These are phyloP conservation scores for Helarctos malayanus DNA, from an alignment of 2,797 vertebrate species.

Conservation along the genomic window DNA sequence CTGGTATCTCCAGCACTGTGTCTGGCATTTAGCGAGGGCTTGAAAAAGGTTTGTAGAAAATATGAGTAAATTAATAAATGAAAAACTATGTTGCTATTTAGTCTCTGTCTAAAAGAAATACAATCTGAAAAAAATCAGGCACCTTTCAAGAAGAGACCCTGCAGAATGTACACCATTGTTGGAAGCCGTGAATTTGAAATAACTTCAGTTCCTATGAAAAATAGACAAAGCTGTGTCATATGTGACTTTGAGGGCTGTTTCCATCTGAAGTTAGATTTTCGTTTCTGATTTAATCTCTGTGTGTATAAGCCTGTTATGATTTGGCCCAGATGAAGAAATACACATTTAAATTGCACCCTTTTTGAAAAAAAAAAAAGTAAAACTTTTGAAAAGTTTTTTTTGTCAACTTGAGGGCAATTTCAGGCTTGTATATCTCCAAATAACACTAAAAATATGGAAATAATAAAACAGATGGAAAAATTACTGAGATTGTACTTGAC, in stretches of 20 bases:
- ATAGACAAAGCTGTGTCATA: conserved; percentile 5
- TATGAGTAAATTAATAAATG: not conserved
- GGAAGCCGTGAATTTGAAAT: conserved; percentile 60
- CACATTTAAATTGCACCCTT: conserved; percentile 68
- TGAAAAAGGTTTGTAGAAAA: not conserved
- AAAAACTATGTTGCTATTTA: not conserved
- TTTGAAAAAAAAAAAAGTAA: conserved; percentile 55
- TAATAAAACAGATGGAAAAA: not conserved
- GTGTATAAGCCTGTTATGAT: conserved; percentile 66
- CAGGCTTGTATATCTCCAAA: conserved; percentile 59
- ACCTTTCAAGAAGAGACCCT: not conserved
- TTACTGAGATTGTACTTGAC: conserved; percentile 3
- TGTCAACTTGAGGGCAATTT: conserved; percentile 56
- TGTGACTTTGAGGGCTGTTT: conserved; percentile 68
- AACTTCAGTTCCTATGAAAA: conserved; percentile 29
- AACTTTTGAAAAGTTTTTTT: conserved; percentile 60
- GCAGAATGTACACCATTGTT: not conserved
- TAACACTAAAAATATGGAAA: not conserved
- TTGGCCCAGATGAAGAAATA: conserved; percentile 60
- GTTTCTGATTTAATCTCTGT: conserved; percentile 69
- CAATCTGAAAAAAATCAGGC: not conserved
- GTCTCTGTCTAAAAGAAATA: not conserved
- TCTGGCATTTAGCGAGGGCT: not conserved
- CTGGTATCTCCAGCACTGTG: not conserved
- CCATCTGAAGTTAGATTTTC: conserved; percentile 84